Percentiles rank a stretch among this genome's conserved stretches.
Conservation (phyloP, 2,113 vertebrate genomes). For the Pan troglodytes region DNA sequence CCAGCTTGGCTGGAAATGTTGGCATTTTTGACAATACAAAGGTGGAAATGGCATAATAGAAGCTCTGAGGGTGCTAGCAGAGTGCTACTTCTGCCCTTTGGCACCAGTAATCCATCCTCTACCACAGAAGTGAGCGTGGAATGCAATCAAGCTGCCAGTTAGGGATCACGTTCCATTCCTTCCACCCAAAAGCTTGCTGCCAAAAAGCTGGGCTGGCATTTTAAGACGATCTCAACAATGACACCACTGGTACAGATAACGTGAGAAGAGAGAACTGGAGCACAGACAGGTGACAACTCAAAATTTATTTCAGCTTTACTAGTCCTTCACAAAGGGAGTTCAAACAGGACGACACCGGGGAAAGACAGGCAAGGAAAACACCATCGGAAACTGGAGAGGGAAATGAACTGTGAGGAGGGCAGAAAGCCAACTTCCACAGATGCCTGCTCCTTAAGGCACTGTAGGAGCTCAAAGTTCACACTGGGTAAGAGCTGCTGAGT, state of each 20-base stretch:
- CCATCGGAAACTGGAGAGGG: neutral
- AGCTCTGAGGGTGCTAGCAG: neutral
- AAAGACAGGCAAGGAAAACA: neutral
- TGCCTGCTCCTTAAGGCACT: conserved; percentile 18
- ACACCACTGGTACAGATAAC: neutral
- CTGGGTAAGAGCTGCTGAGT: neutral
- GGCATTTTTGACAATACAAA: neutral
- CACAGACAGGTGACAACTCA: neutral
- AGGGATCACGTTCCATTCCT: neutral
- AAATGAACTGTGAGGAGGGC: neutral
- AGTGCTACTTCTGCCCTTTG: neutral
- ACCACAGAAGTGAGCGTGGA: neutral
- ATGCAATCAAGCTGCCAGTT: neutral
- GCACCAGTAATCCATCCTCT: neutral
- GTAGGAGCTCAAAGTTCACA: neutral
- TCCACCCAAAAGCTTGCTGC: neutral
- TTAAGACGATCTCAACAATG: neutral
- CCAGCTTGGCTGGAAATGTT: neutral
- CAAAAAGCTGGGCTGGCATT: neutral
- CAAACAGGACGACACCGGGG: neutral
- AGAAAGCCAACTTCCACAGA: neutral
- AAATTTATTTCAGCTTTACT: neutral
- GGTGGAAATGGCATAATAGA: neutral
- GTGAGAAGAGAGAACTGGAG: neutral
- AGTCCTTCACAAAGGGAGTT: neutral